phyloP scores from a whole-genome alignment of 2,113 vertebrate genomes.

The Zapus hudsonius region DNA sequence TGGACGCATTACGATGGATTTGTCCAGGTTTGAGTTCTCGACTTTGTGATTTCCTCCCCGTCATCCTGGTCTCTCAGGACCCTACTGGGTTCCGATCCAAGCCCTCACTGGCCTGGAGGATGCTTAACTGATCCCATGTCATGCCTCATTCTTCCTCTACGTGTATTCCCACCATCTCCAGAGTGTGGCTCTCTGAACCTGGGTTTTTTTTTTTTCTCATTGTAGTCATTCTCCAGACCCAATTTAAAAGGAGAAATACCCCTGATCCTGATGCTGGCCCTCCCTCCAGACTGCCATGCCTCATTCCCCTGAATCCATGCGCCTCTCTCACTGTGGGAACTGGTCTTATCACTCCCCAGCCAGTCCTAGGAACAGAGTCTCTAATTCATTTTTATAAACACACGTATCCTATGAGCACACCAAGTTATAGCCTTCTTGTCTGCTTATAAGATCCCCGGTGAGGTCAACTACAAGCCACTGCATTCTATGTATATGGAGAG shows the following conservation, averaged over 20 bases:
- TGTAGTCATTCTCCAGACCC: background rate
- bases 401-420: background rate
- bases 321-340: background rate
- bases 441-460: background rate
- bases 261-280: background rate
- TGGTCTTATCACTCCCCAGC: background rate
- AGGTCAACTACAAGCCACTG: background rate
- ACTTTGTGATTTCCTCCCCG: conserved; percentile 60
- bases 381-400: conserved; percentile 35
- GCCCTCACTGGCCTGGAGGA: background rate
- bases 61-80: conserved; percentile 38
- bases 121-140: background rate
- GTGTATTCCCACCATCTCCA: rapidly evolving
- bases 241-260: background rate
- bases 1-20: conserved; percentile 58
- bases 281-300: background rate
- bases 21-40: conserved; percentile 54
- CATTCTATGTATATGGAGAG: background rate
- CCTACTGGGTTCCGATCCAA: conserved; percentile 52
- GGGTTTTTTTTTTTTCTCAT: background rate
- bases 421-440: background rate
- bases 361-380: background rate
- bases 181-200: background rate
- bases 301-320: background rate
- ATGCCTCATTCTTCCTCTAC: background rate